Percentiles rank a stretch among this genome's conserved stretches.
Conservation (phyloP, 2,888 invertebrate species). For the Chirona hameri region DNA sequence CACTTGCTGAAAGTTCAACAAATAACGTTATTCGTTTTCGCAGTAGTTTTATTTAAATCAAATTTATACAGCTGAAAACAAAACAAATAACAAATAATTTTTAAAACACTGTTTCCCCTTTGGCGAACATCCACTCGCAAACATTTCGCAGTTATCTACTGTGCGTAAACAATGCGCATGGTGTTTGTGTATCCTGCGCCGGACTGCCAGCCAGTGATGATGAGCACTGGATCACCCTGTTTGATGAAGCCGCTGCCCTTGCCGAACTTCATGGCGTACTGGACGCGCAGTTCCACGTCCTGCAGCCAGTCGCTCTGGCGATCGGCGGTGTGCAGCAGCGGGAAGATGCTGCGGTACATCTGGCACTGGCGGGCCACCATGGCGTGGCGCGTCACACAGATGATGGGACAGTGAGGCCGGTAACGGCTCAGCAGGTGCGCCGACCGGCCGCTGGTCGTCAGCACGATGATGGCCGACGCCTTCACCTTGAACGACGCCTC, state of each 20-base stretch:
- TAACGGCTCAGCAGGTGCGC: conserved; percentile 90
- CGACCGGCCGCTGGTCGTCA: conserved; percentile 78
- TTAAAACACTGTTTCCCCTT: too few species aligned
- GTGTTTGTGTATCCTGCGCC: conserved; percentile 3
- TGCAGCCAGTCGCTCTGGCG: conserved; percentile 47
- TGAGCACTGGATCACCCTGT: neutral
- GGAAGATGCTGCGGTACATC: conserved; percentile 85
- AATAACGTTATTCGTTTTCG: too few species aligned
- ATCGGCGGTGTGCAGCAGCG: conserved; percentile 75
- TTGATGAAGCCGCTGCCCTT: neutral
- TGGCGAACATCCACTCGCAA: too few species aligned
- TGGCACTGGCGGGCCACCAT: conserved; percentile 79
- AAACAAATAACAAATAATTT: too few species aligned
- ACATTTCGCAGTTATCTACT: neutral
- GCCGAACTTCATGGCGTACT: conserved; percentile 10
- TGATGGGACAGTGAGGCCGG: conserved; percentile 71
- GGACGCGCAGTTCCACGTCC: conserved; percentile 46
- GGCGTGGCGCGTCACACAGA: conserved; percentile 66
- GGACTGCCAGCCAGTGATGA: conserved; percentile 7
- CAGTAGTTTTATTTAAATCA: too few species aligned
- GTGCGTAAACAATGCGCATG: conserved; percentile 12
- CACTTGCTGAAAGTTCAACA: too few species aligned
- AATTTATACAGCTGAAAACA: too few species aligned
- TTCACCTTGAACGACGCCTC: conserved; percentile 86
- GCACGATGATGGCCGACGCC: conserved; percentile 83